Percentiles rank a stretch among this genome's conserved stretches.
Evolutionary conservation across 2,888 invertebrate species (phyloP).

Genomic region (Drosophila conformis): DNA sequence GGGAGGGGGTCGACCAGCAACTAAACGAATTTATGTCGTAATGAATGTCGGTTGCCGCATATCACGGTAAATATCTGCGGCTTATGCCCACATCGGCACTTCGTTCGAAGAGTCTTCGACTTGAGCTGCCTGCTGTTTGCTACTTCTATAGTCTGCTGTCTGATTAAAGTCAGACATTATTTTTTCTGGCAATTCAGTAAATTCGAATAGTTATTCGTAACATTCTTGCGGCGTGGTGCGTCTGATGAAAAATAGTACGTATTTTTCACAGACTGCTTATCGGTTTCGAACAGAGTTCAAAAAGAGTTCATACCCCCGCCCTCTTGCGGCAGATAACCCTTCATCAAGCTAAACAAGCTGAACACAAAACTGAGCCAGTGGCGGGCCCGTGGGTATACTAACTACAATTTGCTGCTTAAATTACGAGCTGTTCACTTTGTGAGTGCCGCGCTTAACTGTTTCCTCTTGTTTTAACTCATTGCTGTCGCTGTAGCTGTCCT

Average conservation of each 20-base stretch:
- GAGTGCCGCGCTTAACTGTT: conserved; percentile 71
- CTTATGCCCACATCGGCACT: conserved; percentile 60
- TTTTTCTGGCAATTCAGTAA: conserved; percentile 22
- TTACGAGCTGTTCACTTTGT: conserved; percentile 78
- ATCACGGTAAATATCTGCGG: conserved; percentile 67
- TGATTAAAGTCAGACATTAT: conserved; percentile 39
- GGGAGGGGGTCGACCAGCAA: conserved; percentile 19
- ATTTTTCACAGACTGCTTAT: conserved; percentile 31
- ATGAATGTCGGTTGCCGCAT: conserved; percentile 75
- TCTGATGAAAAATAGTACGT: conserved; percentile 21
- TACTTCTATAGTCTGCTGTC: conserved; percentile 3
- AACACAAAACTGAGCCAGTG: conserved; percentile 20
- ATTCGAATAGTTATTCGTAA: conserved; percentile 57
- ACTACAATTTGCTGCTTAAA: conserved; percentile 65
- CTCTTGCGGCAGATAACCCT: conserved; percentile 24
- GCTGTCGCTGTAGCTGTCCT: conserved; percentile 38
- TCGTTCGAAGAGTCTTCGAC: conserved; percentile 26
- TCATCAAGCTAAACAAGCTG: conserved; percentile 30
- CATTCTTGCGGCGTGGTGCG: conserved; percentile 19
- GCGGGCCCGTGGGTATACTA: conserved; percentile 29
- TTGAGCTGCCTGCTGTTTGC: conserved; percentile 6
- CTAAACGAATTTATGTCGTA: conserved; percentile 75
- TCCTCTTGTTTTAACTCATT: conserved; percentile 66
- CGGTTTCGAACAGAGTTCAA: conserved; percentile 20
- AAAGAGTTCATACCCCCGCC: conserved; percentile 31